Evolutionary conservation across 2,888 invertebrate species (phyloP), one percentile per base, ranked within the genome.

Genomic region (Cephus pulcher): DNA sequence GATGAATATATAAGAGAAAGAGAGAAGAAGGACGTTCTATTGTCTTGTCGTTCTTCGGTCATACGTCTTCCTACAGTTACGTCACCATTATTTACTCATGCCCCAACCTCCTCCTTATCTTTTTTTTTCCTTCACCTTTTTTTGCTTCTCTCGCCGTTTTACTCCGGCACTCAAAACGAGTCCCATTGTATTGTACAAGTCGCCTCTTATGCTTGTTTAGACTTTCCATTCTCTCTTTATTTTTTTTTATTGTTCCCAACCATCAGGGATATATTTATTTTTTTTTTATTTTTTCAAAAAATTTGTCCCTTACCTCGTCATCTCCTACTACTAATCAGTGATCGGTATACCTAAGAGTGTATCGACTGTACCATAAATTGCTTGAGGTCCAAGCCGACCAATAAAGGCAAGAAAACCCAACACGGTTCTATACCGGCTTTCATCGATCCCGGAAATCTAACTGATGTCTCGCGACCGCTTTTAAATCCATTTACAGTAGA

Each of bases 81-180:
- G 83, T 88, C 87, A 88, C 85, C 82, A 88, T 87, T 89, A 86
- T 89, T 88, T 88, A 88, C 82, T 75, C 82, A 77, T 79, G 80
- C 69, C 83, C 73, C 76, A 69, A 77, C 78, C 76, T 78, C 79
- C 76, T 81, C 80, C 76, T 80, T 80, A 75, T 76, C 37, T 77
- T 78, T 82, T 79, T 83, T 83, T 83, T 86, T 83, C 82, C 78
- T 82, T 84, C 1, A 15, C 83, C 80, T 82, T 79, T 71, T 71
- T 1, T 34, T 70, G 15, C 11, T 71, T 32, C 33, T 71, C 71
- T 33, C 1, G 15, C 11, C 71, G 32, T 32, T 34, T 33, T 33
- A 71, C 6, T 71, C 33, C 33, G 23, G 56, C 56, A 23, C 56
- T 56, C 56, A 56, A 56, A 56, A 56, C 80, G 79, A 79, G 80